Percentiles rank a stretch among this genome's conserved stretches.
These are phyloP conservation scores for Ephialtes manifestator DNA, from an alignment of 2,888 invertebrate genomes.

Conservation along the genomic window DNA sequence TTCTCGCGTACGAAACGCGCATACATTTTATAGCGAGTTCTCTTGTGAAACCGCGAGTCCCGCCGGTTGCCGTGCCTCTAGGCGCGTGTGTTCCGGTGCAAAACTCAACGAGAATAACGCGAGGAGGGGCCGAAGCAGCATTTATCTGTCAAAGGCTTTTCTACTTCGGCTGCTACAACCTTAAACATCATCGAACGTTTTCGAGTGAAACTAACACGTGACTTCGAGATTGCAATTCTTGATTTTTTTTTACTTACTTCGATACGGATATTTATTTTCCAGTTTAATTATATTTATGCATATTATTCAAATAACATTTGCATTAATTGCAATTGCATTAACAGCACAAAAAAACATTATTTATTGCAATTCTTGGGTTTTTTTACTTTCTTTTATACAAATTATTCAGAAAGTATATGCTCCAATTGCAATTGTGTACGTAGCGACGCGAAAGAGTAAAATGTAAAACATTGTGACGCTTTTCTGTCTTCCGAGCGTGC, in stretches of 20 bases:
- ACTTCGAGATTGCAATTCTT: not conserved
- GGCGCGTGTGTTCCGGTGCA: constrained; percentile 44
- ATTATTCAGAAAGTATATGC: too few relatives aligned
- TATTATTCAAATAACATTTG: not conserved
- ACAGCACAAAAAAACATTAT: too few relatives aligned
- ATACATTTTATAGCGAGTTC: constrained; percentile 71
- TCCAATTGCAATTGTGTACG: not conserved
- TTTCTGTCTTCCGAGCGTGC: constrained; percentile 32
- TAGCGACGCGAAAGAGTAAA: not conserved
- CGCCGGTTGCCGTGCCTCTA: constrained; percentile 40
- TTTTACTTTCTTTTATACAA: too few relatives aligned
- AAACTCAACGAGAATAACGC: constrained; percentile 47
- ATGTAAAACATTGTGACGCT: constrained; percentile 24
- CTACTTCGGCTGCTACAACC: constrained; percentile 13
- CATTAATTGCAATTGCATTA: too few relatives aligned
- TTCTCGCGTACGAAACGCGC: constrained; percentile 51
- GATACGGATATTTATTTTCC: not conserved
- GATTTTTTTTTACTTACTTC: not conserved
- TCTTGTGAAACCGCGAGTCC: constrained; percentile 26
- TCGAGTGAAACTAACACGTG: constrained; percentile 22
- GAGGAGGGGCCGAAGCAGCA: constrained; percentile 21
- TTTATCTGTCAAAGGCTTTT: constrained; percentile 44
- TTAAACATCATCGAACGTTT: constrained; percentile 27
- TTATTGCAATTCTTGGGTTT: too few relatives aligned
- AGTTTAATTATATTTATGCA: not conserved